These are phyloP conservation scores for Aphidius ervi DNA, from an alignment of 1,140 invertebrate species.

Conservation along the genomic window DNA sequence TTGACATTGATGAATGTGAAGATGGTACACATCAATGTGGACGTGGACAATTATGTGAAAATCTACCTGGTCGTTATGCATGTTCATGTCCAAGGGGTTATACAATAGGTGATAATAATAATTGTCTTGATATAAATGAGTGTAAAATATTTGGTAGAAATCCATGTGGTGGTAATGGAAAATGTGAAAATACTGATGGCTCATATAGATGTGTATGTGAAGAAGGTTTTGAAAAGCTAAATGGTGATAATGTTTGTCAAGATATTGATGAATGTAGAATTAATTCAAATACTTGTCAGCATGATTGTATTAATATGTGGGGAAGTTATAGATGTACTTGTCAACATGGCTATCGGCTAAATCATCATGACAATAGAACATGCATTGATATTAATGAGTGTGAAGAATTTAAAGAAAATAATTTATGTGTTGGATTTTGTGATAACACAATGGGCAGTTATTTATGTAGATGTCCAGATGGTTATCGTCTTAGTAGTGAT, in stretches of 20 bases:
- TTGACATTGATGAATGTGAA: conserved; percentile 69
- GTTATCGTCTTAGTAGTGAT: conserved; percentile 71
- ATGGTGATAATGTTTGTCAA: conserved; percentile 54
- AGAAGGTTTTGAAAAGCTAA: conserved; percentile 64
- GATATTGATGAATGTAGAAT: conserved; percentile 67
- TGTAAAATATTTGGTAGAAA: conserved; percentile 50
- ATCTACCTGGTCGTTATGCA: conserved; percentile 68
- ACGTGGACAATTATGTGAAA: conserved; percentile 68
- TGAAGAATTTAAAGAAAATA: conserved; percentile 62
- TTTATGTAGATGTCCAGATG: conserved; percentile 78
- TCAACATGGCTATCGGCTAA: conserved; percentile 67
- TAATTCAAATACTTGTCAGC: conserved; percentile 68
- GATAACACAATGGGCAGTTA: conserved; percentile 85
- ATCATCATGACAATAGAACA: conserved; percentile 65
- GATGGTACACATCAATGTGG: conserved; percentile 64
- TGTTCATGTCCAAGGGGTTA: conserved; percentile 67
- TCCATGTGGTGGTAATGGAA: conserved; percentile 40
- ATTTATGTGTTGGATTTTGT: conserved; percentile 80
- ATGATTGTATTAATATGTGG: conserved; percentile 80
- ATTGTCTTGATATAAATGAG: conserved; percentile 65
- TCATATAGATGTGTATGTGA: conserved; percentile 61
- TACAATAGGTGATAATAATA: conserved; percentile 30
- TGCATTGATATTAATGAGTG: conserved; percentile 89
- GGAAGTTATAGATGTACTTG: conserved; percentile 78
- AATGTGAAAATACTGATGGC: conserved; percentile 59